Percentiles rank a stretch among this genome's conserved stretches.
These are phyloP conservation scores for Epinephelus moara DNA, from an alignment of 2,113 vertebrate species.

Conservation along the genomic window DNA sequence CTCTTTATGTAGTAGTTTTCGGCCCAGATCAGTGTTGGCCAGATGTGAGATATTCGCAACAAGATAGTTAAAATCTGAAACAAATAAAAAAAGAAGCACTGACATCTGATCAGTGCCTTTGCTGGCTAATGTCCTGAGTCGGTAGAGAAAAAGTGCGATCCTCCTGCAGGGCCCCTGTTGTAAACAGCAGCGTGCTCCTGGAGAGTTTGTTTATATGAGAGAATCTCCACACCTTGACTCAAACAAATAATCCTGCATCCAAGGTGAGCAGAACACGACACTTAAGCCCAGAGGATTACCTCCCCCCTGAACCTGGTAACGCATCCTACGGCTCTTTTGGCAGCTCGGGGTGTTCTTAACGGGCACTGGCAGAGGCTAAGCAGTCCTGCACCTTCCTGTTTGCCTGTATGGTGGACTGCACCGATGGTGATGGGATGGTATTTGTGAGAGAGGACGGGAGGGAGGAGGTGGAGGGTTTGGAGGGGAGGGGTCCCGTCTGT, in stretches of 20 bases:
- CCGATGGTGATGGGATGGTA: neutral
- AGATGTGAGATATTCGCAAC: neutral
- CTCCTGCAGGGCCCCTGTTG: constrained; percentile 9
- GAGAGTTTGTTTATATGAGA: constrained; percentile 43
- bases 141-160: neutral
- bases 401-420: constrained; percentile 31
- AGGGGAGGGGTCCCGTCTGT: constrained; percentile 65
- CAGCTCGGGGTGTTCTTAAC: constrained; percentile 39
- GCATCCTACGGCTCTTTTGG: constrained; percentile 33
- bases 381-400: constrained; percentile 32
- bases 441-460: neutral
- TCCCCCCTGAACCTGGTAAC: constrained; percentile 29
- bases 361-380: constrained; percentile 42
- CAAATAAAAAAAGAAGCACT: neutral
- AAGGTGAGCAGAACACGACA: constrained; percentile 40
- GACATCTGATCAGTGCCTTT: neutral
- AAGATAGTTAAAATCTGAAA: neutral
- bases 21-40: neutral
- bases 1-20: no score
- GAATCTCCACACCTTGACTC: constrained; percentile 25
- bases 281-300: constrained; percentile 58
- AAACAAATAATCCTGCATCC: constrained; percentile 49
- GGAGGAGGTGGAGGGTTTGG: neutral
- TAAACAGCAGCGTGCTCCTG: constrained; percentile 18
- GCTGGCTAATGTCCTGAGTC: neutral